Evolutionary conservation across 64 coral and sea anemone genomes (phyloP).

Genomic region (Stylophora pistillata): DNA sequence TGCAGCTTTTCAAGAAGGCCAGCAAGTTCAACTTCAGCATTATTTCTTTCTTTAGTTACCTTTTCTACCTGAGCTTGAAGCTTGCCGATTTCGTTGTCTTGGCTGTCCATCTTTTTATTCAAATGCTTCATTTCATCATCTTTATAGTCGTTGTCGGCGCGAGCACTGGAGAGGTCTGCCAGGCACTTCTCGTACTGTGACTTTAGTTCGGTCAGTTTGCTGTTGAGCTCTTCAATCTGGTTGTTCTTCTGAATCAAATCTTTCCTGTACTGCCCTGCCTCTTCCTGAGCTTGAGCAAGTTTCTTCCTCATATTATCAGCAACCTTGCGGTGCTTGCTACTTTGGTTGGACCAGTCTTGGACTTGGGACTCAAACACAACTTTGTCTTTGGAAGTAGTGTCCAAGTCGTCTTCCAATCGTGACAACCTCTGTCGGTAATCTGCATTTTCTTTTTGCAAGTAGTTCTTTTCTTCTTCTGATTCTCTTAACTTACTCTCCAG

Average conservation of each 20-base stretch:
- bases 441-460: slow-evolving; percentile 16
- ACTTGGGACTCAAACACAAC: slow-evolving; percentile 39
- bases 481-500: slow-evolving; percentile 53
- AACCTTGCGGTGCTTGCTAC: slow-evolving; percentile 10
- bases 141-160: slow-evolving; percentile 27
- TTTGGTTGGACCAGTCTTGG: slow-evolving; percentile 10
- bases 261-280: slow-evolving; percentile 12
- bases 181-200: slow-evolving; percentile 15
- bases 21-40: slow-evolving; percentile 70
- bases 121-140: slow-evolving; percentile 24
- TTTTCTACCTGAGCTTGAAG: slow-evolving; percentile 54
- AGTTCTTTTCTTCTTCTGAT: slow-evolving; percentile 41
- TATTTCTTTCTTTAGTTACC: slow-evolving; percentile 66
- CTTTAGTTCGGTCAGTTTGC: slow-evolving; percentile 26
- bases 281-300: slow-evolving; percentile 34
- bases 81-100: slow-evolving; percentile 20
- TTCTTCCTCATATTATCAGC: slow-evolving; percentile 33
- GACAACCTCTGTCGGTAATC: slow-evolving; percentile 19
- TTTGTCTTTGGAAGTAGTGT: not conserved
- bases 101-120: slow-evolving; percentile 30
- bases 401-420: slow-evolving; percentile 39
- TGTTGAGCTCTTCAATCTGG: slow-evolving; percentile 25
- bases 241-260: slow-evolving; percentile 35
- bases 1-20: slow-evolving; percentile 71
- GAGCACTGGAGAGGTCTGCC: not conserved